Conservation (phyloP, 2,888 invertebrate genomes). For the Eupithecia vulgata region DNA sequence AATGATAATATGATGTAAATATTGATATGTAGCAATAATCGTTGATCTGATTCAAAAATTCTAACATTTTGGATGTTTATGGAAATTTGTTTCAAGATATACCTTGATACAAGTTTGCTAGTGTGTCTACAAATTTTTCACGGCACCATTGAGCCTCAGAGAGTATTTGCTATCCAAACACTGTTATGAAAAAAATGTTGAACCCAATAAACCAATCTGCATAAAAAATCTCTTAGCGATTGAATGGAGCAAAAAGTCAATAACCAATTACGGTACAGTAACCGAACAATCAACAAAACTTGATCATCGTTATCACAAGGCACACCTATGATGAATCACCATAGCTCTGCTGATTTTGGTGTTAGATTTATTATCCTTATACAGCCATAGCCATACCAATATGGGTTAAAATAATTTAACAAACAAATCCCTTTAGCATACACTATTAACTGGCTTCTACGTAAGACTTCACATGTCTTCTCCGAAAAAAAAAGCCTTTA, state of each 20-base stretch:
- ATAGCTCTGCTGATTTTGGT: constrained; percentile 27
- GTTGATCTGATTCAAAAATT: not conserved
- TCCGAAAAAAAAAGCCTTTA: too few species aligned
- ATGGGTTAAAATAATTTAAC: not conserved
- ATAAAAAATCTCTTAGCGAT: constrained; percentile 42
- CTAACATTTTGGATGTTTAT: not conserved
- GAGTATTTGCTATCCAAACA: not conserved
- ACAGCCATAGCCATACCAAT: not conserved
- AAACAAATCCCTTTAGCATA: too few species aligned
- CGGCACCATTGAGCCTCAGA: not conserved
- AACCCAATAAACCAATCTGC: constrained; percentile 32
- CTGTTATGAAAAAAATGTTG: constrained; percentile 17
- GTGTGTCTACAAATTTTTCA: not conserved
- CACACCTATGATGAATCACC: constrained; percentile 53
- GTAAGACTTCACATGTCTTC: too few species aligned
- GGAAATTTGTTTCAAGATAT: not conserved
- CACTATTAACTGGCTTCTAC: too few species aligned
- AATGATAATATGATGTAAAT: constrained; percentile 19
- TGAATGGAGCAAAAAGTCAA: constrained; percentile 48
- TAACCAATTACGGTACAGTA: constrained; percentile 37
- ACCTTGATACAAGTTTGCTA: not conserved
- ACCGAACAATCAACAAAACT: constrained; percentile 50
- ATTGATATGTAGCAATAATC: constrained; percentile 2
- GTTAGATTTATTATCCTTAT: constrained; percentile 5
- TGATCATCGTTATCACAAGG: constrained; percentile 50